Evolutionary conservation across 2,888 invertebrate genomes (phyloP).

Genomic region (Drosophila neotestacea): DNA sequence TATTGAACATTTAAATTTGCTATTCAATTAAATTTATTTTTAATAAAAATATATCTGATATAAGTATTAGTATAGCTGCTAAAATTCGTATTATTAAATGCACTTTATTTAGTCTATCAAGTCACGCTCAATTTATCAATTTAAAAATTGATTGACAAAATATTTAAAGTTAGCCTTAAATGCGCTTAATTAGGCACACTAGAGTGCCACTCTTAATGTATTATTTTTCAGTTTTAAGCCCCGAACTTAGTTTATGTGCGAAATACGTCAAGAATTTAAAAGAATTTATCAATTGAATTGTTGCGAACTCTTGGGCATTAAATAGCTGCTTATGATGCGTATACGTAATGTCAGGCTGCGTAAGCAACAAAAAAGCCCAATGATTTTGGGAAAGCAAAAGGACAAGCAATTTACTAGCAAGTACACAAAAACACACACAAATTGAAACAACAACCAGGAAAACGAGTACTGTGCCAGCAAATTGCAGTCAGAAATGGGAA

Average conservation of each 20-base stretch:
- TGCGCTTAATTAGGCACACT: slow-evolving; percentile 1
- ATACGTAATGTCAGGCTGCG: slow-evolving; percentile 9
- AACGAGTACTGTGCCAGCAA: slow-evolving; percentile 9
- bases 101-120: not conserved
- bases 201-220: not conserved
- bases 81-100: not conserved
- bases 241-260: not conserved
- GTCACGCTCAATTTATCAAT: too few species aligned
- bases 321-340: slow-evolving; percentile 6
- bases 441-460: slow-evolving; percentile 16
- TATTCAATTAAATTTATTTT: not conserved
- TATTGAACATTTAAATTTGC: too few species aligned
- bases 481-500: slow-evolving; percentile 28
- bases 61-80: too few species aligned
- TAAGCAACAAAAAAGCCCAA: not conserved
- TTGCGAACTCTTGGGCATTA: not conserved
- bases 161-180: not conserved
- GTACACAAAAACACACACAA: not conserved
- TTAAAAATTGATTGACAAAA: not conserved
- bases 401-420: slow-evolving; percentile 10
- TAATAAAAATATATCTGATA: not conserved
- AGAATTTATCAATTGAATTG: slow-evolving; percentile 2
- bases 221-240: not conserved
- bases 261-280: not conserved
- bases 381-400: not conserved